These are phyloP conservation scores for Tyrophagus putrescentiae DNA, from an alignment of 1,140 invertebrate species.

Conservation along the genomic window DNA sequence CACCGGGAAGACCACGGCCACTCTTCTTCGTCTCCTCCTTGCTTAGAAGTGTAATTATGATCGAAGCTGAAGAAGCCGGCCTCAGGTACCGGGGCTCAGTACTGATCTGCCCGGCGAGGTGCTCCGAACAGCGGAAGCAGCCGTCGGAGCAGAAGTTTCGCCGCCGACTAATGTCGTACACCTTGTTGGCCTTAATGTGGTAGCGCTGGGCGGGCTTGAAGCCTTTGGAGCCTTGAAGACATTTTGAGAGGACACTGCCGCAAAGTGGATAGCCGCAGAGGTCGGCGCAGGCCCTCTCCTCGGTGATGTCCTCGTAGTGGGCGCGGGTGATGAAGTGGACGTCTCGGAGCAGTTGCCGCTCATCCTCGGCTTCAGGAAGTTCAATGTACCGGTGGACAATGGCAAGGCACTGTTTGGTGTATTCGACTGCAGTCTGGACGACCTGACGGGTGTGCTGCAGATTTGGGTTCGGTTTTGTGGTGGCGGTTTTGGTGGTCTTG, in stretches of 20 bases:
- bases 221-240: background rate
- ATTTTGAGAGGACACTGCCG: background rate
- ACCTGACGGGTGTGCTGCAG: no score
- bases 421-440: no score
- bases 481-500: no score
- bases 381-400: background rate
- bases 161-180: constrained; percentile 5
- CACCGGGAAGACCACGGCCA: background rate
- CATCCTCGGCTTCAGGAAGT: background rate
- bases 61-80: background rate
- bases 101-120: background rate
- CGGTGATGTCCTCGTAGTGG: constrained; percentile 6
- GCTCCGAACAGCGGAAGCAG: background rate
- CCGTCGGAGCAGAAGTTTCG: constrained; percentile 5
- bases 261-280: constrained; percentile 5
- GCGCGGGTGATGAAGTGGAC: constrained; percentile 1
- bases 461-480: no score
- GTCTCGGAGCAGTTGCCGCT: background rate
- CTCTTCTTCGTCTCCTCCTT: no score
- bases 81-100: background rate
- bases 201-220: background rate
- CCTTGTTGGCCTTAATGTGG: constrained; percentile 1
- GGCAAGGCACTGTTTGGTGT: background rate
- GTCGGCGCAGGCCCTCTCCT: background rate
- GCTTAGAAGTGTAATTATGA: background rate